phyloP scores from a whole-genome alignment of 2,888 invertebrate genomes.

The Sclerodermus sp. region DNA sequence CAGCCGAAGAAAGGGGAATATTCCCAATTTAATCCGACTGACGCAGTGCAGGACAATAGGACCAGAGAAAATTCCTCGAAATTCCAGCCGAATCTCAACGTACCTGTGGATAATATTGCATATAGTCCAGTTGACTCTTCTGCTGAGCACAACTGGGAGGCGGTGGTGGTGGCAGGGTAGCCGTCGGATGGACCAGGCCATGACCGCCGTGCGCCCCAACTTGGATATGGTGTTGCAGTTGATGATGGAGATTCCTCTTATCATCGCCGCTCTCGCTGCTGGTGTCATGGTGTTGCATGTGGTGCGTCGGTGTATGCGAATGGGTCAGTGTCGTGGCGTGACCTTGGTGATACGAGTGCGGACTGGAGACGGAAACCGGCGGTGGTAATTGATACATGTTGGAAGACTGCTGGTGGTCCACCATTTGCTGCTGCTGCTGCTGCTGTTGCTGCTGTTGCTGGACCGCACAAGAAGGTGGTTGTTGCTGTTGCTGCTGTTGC shows the following conservation, averaged over 20 bases:
- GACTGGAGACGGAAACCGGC: slow-evolving; percentile 50
- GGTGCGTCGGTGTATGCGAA: slow-evolving; percentile 48
- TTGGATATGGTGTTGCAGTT: slow-evolving; percentile 52
- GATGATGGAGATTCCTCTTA: slow-evolving; percentile 53
- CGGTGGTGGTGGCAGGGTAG: slow-evolving; percentile 47
- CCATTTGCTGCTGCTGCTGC: slow-evolving; percentile 37
- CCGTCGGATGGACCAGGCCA: slow-evolving; percentile 52
- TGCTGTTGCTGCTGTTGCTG: slow-evolving; percentile 33
- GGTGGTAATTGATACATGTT: slow-evolving; percentile 52
- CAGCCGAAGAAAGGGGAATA: no score
- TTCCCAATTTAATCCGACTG: no score
- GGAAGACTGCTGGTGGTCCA: slow-evolving; percentile 45
- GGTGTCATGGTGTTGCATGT: slow-evolving; percentile 49
- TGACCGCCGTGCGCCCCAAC: slow-evolving; percentile 38
- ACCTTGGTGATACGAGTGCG: slow-evolving; percentile 52
- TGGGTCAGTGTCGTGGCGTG: slow-evolving; percentile 45
- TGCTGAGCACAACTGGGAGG: slow-evolving; percentile 54
- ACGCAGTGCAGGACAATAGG: no score
- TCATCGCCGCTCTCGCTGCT: slow-evolving; percentile 48
- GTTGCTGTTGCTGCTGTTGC: slow-evolving; percentile 34
- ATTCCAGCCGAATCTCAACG: no score
- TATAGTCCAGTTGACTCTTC: slow-evolving; percentile 54
- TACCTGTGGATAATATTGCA: slow-evolving; percentile 56
- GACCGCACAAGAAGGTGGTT: slow-evolving; percentile 32
- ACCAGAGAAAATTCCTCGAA: no score